Evolutionary conservation across 2,797 vertebrate genomes (phyloP).

Genomic region (Falco concolor): DNA sequence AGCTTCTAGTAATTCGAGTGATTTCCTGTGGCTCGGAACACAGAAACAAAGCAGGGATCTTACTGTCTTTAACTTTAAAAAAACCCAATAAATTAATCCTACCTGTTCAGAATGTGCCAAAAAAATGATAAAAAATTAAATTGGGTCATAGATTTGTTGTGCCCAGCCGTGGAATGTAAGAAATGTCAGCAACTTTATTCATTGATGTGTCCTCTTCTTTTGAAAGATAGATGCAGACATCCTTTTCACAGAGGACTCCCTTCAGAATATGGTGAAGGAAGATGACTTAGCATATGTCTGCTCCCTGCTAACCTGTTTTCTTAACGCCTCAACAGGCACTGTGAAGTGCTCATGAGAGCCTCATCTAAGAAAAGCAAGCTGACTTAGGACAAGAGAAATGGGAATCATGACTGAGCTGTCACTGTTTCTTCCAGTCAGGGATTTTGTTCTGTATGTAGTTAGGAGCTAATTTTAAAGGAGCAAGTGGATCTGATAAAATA

Average conservation of each 20-base stretch:
- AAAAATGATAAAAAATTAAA: neutral
- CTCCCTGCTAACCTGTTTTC: neutral
- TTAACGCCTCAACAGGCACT: neutral
- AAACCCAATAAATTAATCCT: neutral
- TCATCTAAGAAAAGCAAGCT: constrained; percentile 24
- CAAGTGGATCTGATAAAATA: neutral
- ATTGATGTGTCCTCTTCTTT: rapidly evolving
- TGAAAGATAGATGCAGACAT: neutral
- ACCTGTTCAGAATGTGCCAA: neutral
- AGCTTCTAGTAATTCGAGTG: neutral
- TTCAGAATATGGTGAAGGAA: neutral
- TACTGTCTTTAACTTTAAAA: neutral
- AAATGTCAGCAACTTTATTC: rapidly evolving
- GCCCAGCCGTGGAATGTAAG: neutral
- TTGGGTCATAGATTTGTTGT: neutral
- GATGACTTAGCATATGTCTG: constrained; percentile 3
- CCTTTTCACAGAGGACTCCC: neutral
- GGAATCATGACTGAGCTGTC: neutral
- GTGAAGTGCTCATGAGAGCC: neutral
- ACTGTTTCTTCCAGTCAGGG: neutral
- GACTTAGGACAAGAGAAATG: neutral
- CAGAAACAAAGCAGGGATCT: neutral
- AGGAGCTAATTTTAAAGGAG: constrained; percentile 44
- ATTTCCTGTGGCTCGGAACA: neutral
- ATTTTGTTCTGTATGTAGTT: neutral